Percentiles rank a stretch among this genome's conserved stretches.
phyloP scores from a whole-genome alignment of 2,888 invertebrate species.

The Acholoe squamosa region DNA sequence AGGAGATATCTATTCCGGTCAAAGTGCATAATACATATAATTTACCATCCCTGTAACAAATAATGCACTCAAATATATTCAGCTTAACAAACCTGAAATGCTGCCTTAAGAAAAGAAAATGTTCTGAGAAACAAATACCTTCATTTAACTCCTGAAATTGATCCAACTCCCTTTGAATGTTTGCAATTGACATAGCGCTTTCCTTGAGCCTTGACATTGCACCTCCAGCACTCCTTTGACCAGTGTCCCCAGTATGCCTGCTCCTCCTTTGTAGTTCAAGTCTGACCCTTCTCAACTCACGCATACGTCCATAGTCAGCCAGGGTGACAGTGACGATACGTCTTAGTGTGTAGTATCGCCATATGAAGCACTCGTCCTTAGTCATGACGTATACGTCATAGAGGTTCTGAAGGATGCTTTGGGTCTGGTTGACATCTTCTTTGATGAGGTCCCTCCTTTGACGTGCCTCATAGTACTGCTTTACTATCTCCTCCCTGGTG shows the following conservation, averaged over 20 bases:
- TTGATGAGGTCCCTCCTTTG: background rate
- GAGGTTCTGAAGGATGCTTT: background rate
- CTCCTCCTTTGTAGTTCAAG: background rate
- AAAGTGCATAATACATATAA: too few relatives aligned
- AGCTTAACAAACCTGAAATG: background rate
- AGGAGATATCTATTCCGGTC: too few relatives aligned
- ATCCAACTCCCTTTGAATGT: slow-evolving; percentile 12
- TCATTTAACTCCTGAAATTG: background rate
- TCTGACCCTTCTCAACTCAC: slow-evolving; percentile 14
- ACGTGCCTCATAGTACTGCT: background rate
- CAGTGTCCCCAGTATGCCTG: too few relatives aligned
- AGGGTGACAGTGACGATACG: background rate
- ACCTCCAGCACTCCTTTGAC: background rate
- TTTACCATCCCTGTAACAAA: too few relatives aligned
- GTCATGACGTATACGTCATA: slow-evolving; percentile 5
- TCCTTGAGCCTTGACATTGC: background rate
- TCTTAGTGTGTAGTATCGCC: background rate
- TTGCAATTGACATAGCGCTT: background rate
- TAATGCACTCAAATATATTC: background rate
- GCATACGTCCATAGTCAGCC: background rate
- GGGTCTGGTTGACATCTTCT: background rate
- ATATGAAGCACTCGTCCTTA: background rate
- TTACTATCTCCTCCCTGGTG: slow-evolving; percentile 23
- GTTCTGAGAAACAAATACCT: background rate
- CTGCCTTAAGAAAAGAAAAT: too few relatives aligned